Evolutionary conservation across 2,888 invertebrate species (phyloP), one percentile per base, ranked within the genome.

Genomic region (Hoplodrina blanda): DNA sequence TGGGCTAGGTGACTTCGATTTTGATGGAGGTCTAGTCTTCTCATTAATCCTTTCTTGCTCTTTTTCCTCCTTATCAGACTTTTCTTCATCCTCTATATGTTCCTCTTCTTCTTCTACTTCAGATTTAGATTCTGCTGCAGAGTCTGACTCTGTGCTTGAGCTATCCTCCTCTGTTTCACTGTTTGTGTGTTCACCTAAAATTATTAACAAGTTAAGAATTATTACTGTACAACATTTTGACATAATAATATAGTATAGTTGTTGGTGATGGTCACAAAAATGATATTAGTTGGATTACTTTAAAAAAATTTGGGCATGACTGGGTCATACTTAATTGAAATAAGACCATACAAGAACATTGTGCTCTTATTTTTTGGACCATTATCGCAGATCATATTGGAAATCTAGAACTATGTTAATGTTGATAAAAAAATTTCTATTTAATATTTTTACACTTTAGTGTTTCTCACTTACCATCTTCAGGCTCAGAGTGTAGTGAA

Each of bases 121-220:
- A 25, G 94, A 92, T 75, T 96, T 96, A n/a, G 94, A 95, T 20
- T 93, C 92, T 8, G 84, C 93, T 46, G 90, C 96, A 62, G 93
- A 93, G 74, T 94, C 95, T 2, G 94, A 92, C 46, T 90, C 92
- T 25, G 96, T 95, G 66, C 91, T 90, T 33, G 94, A 90, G 67
- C 92, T 94, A 44, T 94, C 96, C 60, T 95, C 96, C 55, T 96
- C 96, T 1, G 96, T 94, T 66, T 96, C 96, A 62, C 95, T 85
- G 67, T 95, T 92, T 75, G 95, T 93, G 85, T 95, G 94, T 87
- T 96, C 96, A 86, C 95, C 96, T 96, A 69, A 63, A 91, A 90
- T 19, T 0, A 33, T 33, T 20, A 33, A 25, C 25, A 1, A 25
- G 25, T 2, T 25, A 25, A 25, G 25, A 25, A 25, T 25, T 25